These are phyloP conservation scores for Ciona savignyi DNA, from an alignment of 23 tunicate genomes.

Conservation along the genomic window DNA sequence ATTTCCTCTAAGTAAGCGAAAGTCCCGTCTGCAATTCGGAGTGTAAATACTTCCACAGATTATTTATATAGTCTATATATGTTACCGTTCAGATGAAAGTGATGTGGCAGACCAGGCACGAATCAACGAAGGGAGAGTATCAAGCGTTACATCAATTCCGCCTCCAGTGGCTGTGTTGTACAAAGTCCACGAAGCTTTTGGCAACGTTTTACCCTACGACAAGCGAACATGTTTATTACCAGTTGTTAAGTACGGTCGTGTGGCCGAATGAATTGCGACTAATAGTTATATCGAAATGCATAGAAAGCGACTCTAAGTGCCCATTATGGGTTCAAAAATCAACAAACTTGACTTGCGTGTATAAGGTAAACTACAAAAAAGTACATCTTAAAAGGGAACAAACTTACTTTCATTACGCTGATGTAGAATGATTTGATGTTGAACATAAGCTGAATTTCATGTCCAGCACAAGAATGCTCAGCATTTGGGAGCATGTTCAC, in stretches of 20 bases:
- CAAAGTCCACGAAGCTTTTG: conserved; percentile 58
- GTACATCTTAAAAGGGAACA: too few species aligned
- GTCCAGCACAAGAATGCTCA: conserved; percentile 94
- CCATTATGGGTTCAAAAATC: too few species aligned
- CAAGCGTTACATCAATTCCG: conserved; percentile 71
- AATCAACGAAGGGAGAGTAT: conserved; percentile 56
- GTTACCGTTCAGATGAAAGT: conserved; percentile 9
- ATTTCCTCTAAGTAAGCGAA: conserved; percentile 59
- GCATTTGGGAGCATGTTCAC: conserved; percentile 97
- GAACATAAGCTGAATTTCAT: conserved; percentile 78
- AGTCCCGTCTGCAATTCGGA: conserved; percentile 49
- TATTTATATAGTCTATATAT: too few species aligned
- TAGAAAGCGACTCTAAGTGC: too few species aligned
- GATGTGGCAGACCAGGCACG: conserved; percentile 54
- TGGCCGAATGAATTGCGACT: too few species aligned
- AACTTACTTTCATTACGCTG: conserved; percentile 66
- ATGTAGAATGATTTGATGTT: conserved; percentile 76
- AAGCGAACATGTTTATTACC: too few species aligned
- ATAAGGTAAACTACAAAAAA: too few species aligned
- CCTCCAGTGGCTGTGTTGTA: conserved; percentile 86
- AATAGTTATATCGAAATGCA: too few species aligned
- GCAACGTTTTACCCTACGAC: conserved; percentile 56
- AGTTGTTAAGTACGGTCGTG: too few species aligned
- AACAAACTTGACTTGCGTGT: too few species aligned
- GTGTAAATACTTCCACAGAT: background rate